phyloP scores from a whole-genome alignment of 1,140 invertebrate genomes.

The Pseudobourletiella spinata region DNA sequence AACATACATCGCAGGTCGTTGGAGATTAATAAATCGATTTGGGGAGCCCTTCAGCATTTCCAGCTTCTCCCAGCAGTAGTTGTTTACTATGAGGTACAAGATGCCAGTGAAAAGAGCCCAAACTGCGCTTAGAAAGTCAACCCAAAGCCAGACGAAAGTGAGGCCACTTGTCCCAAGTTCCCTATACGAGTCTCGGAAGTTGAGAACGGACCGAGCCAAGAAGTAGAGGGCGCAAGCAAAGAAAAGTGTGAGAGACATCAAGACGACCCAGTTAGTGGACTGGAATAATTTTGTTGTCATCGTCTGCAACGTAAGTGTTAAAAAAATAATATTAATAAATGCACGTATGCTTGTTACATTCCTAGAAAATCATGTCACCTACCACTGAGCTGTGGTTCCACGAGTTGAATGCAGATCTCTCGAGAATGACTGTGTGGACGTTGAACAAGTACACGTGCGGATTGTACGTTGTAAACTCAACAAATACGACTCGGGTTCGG shows the following conservation, averaged over 20 bases:
- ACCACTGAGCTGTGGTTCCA: background rate
- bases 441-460: background rate
- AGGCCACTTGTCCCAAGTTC: background rate
- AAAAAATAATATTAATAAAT: too few relatives aligned
- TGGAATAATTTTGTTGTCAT: too few relatives aligned
- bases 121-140: background rate
- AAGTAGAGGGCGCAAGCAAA: background rate
- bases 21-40: background rate
- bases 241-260: too few relatives aligned
- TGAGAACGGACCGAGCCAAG: background rate
- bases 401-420: background rate
- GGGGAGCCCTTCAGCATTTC: too few relatives aligned
- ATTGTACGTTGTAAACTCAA: conserved; percentile 8
- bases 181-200: background rate
- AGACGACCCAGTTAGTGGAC: too few relatives aligned
- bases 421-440: background rate
- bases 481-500: conserved; percentile 8
- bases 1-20: background rate
- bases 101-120: background rate
- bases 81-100: too few relatives aligned
- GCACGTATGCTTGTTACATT: too few relatives aligned
- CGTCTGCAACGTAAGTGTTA: too few relatives aligned
- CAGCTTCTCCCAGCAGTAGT: too few relatives aligned
- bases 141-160: background rate
- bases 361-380: too few relatives aligned